Conservation (phyloP, 2,888 invertebrate genomes). For the Metallyticus violacea region DNA sequence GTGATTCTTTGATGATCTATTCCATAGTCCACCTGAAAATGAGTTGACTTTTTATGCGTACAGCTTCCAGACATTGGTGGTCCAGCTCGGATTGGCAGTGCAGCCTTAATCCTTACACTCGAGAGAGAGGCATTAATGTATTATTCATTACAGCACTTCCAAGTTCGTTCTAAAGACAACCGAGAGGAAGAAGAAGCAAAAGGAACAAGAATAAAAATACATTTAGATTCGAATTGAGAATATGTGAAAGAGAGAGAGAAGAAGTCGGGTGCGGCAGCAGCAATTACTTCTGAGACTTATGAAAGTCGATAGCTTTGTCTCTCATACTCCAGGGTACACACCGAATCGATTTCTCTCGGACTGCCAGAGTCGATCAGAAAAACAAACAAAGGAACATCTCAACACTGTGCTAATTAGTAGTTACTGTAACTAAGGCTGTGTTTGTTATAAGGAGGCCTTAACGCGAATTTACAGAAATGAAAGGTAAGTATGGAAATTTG, state of each 20-base stretch:
- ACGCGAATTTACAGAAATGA: too few species aligned
- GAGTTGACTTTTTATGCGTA: too few species aligned
- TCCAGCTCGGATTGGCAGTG: neutral
- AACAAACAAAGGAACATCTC: neutral
- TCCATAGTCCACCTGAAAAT: neutral
- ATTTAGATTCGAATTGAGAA: slow-evolving; percentile 14
- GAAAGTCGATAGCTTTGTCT: slow-evolving; percentile 6
- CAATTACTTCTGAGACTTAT: slow-evolving; percentile 7
- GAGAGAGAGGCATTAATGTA: slow-evolving; percentile 8
- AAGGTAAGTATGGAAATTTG: too few species aligned
- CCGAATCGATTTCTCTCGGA: neutral
- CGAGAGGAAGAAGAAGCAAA: neutral
- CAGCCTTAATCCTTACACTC: neutral
- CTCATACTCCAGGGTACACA: neutral
- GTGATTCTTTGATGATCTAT: too few species aligned
- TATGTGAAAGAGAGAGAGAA: neutral
- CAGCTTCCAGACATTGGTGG: neutral
- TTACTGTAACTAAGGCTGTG: neutral
- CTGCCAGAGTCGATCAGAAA: neutral
- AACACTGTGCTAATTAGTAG: neutral
- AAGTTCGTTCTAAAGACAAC: neutral
- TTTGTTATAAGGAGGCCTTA: too few species aligned
- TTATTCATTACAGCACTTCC: slow-evolving; percentile 16
- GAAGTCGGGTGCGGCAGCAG: neutral
- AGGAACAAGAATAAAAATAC: slow-evolving; percentile 6